Conservation (phyloP, 2,113 vertebrate genomes). For the Struthidea cinerea region DNA sequence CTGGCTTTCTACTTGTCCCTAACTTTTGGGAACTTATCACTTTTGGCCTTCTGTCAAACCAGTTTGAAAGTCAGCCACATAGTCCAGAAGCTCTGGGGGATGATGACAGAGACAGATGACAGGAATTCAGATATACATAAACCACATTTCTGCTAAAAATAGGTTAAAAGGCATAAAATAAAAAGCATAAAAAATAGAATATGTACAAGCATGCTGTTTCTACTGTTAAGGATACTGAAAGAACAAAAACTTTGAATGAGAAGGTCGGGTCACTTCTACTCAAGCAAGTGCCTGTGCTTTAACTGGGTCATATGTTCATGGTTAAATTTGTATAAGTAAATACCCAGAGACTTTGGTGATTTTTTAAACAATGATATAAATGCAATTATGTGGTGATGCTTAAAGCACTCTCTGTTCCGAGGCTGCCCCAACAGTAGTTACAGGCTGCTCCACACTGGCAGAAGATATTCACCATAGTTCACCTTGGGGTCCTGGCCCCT, state of each 20-base stretch:
- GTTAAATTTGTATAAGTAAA: background rate
- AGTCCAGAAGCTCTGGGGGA: conserved; percentile 12
- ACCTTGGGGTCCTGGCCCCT: rapidly evolving
- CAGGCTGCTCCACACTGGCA: background rate
- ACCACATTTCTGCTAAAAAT: background rate
- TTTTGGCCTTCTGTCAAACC: conserved; percentile 34
- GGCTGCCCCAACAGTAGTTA: background rate
- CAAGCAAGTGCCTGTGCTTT: background rate
- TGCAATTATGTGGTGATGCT: background rate
- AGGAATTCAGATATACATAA: conserved; percentile 6
- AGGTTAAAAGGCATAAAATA: background rate
- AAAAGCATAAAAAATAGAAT: background rate
- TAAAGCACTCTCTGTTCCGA: background rate
- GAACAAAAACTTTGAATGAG: background rate
- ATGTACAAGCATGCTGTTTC: background rate
- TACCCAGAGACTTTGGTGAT: background rate
- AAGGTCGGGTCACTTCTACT: background rate
- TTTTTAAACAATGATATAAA: background rate
- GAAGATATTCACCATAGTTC: background rate
- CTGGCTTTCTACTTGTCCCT: conserved; percentile 22
- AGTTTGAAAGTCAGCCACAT: conserved; percentile 7
- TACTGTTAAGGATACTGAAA: background rate
- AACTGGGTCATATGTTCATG: background rate
- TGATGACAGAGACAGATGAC: conserved; percentile 1
- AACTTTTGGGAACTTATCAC: conserved; percentile 29